Evolutionary conservation across 1,140 invertebrate genomes (phyloP).

Genomic region (Lordiphosa collinella): DNA sequence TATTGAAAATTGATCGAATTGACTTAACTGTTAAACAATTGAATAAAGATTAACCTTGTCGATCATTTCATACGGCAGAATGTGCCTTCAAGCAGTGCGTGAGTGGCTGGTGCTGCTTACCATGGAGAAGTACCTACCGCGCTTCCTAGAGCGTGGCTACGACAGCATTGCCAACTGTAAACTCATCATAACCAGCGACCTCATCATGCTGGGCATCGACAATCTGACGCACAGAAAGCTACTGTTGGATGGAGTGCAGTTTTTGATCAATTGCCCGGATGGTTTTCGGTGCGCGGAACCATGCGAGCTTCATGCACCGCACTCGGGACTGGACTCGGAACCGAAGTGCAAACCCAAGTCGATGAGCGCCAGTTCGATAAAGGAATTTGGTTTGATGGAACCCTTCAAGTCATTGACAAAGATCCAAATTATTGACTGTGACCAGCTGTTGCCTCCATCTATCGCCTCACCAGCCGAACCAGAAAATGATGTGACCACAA

Average conservation of each 20-base stretch:
- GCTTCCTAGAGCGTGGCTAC: constrained; percentile 30
- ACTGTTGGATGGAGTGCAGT: constrained; percentile 32
- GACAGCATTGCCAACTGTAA: constrained; percentile 28
- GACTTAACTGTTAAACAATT: too few species aligned
- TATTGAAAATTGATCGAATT: neutral
- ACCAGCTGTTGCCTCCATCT: too few species aligned
- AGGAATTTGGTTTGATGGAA: neutral
- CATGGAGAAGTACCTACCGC: constrained; percentile 39
- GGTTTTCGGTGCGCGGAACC: constrained; percentile 11
- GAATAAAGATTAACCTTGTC: neutral
- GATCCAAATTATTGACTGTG: neutral
- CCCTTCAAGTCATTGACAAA: neutral
- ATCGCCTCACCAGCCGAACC: too few species aligned
- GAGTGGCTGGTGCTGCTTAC: constrained; percentile 49
- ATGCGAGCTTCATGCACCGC: constrained; percentile 13
- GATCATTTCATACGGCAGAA: neutral
- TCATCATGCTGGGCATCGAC: constrained; percentile 37
- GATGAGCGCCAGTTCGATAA: neutral
- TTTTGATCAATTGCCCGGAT: constrained; percentile 25
- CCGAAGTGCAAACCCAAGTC: neutral
- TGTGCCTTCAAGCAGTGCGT: constrained; percentile 34
- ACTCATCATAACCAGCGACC: constrained; percentile 32
- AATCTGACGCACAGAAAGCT: constrained; percentile 26
- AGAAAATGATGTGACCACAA: too few species aligned
- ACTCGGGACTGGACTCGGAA: neutral